Evolutionary conservation across 2,797 vertebrate species (phyloP), one percentile per base, ranked within the genome.

Genomic region (Tangara arthus): DNA sequence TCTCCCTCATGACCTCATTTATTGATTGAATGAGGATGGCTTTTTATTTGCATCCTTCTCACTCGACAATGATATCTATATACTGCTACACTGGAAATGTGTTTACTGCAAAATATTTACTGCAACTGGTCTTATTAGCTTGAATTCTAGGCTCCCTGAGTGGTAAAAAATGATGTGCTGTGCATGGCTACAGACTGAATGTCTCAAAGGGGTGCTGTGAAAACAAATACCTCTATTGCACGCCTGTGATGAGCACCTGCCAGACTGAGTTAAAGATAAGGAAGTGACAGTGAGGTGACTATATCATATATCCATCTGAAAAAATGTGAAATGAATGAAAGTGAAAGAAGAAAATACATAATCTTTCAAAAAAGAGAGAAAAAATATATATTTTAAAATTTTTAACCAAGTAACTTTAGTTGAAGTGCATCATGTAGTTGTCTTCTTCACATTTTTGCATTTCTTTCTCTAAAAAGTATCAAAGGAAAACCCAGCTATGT

Each of bases 301-400:
- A 0, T 72, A 77, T 82, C 56, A 57, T 80, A 87, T 56, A 65
- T 27, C 71, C 3, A 1, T 53, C 56, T 89, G 46, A 89, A 94
- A 94, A 90, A 49, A 32, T 64, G 69, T 66, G 39, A 87, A 76
- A 87, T 75, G 82, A 90, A 83, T 72, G 28, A 44, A 86, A 76
- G 7, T 1, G 1, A 63, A 49, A 82, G 84, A 80, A 17, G 20
- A 46, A 76, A 93, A 42, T 4, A 15, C 3, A 21, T 50, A 27
- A 21, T 66, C 17, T 80, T 82, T 82, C 30, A 46, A 70, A 77
- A 68, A 13, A 6, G 6, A 8, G 21, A 46, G 32, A 49, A 39
- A 39, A 89, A 87, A 4, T 1, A 34, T 3, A 6, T 1, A 8
- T 41, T 34, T 23, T 6, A 0, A 8, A 23, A 9, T 11, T 91